Percentiles rank a stretch among this genome's conserved stretches.
Evolutionary conservation across 2,113 vertebrate genomes (phyloP).

Genomic region (Pardalotus punctatus): DNA sequence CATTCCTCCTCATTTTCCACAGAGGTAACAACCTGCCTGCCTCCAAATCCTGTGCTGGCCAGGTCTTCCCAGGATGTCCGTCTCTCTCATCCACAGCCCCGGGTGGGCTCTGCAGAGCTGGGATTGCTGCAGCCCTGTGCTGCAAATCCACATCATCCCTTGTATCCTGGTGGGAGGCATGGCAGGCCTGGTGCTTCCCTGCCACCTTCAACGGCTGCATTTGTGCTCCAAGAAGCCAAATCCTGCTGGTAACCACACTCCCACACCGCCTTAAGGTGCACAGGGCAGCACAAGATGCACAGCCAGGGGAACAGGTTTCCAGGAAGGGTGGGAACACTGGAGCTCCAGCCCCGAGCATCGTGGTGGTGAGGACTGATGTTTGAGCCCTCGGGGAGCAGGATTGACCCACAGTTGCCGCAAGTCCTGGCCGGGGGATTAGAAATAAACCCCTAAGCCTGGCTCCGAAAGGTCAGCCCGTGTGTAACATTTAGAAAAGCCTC

Average conservation of each 20-base stretch:
- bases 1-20: neutral
- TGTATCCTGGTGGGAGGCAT: accelerated
- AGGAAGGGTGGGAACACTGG: neutral
- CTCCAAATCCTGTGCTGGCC: neutral
- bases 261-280: neutral
- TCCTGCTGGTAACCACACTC: accelerated
- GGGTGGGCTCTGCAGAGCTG: neutral
- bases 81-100: accelerated
- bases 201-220: accelerated
- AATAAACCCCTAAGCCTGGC: constrained; percentile 19
- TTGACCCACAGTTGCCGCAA: neutral
- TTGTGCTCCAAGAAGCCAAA: neutral
- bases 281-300: neutral
- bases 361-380: neutral
- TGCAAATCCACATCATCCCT: neutral
- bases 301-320: neutral
- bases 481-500: constrained; percentile 55
- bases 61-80: neutral
- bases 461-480: neutral
- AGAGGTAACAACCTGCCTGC: accelerated
- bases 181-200: neutral
- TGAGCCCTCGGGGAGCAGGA: neutral
- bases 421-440: constrained; percentile 7
- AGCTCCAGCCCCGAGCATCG: neutral
- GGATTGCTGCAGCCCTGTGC: neutral